phyloP scores from a whole-genome alignment of 2,113 vertebrate genomes.

The Notiomystis cincta region DNA sequence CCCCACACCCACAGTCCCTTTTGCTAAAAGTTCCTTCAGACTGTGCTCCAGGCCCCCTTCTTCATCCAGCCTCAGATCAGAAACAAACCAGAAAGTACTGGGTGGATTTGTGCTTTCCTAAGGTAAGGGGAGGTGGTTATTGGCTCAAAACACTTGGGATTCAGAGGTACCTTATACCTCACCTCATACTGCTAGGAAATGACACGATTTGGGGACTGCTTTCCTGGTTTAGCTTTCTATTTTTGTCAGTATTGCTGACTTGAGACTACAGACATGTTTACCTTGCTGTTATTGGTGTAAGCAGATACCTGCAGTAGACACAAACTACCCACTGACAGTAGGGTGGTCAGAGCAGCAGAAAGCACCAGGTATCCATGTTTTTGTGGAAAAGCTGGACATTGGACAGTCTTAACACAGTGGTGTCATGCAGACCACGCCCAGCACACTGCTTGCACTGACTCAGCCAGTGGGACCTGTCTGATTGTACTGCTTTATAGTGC shows the following conservation, averaged over 20 bases:
- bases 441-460: not conserved
- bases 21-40: not conserved
- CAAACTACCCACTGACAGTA: not conserved
- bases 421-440: not conserved
- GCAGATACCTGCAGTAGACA: not conserved
- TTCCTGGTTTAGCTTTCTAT: not conserved
- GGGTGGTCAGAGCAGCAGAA: not conserved
- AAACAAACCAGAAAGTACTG: not conserved
- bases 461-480: not conserved
- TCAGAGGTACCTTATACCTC: not conserved
- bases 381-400: not conserved
- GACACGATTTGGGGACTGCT: not conserved
- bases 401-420: no score
- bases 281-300: accelerated
- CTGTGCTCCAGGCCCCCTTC: not conserved
- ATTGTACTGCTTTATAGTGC: not conserved
- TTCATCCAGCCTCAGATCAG: not conserved
- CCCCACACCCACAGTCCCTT: not conserved
- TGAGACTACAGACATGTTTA: not conserved
- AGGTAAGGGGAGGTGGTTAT: not conserved
- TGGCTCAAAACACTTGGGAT: not conserved
- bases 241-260: not conserved
- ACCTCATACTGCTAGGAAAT: not conserved
- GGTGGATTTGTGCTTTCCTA: not conserved
- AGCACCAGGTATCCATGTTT: not conserved